These are phyloP conservation scores for Parauchenoglanis punctatus DNA, from an alignment of 2,797 vertebrate species.

Conservation along the genomic window DNA sequence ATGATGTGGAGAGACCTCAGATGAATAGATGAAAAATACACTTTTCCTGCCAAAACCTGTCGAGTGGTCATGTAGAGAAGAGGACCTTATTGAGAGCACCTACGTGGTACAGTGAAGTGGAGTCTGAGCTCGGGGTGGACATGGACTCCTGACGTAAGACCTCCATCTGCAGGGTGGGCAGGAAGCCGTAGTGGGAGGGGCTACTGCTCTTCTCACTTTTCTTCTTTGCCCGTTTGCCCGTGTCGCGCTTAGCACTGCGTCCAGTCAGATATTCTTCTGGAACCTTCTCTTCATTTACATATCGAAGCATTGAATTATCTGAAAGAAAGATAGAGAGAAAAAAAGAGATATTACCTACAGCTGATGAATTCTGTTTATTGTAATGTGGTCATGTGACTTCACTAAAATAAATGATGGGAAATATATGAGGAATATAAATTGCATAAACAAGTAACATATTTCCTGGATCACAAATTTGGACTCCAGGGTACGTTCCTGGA, in stretches of 20 bases:
- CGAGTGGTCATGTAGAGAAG: neutral
- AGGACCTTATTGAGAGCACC: constrained; percentile 36
- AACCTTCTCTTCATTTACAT: constrained; percentile 90
- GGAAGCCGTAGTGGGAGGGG: constrained; percentile 90
- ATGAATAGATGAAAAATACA: neutral
- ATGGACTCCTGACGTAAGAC: constrained; percentile 84
- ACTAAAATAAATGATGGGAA: neutral
- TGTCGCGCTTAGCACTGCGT: constrained; percentile 87
- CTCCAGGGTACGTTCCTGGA: too few species aligned
- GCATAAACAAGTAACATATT: neutral
- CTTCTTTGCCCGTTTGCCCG: constrained; percentile 87
- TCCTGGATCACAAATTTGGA: neutral
- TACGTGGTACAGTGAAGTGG: constrained; percentile 76
- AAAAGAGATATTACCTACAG: neutral
- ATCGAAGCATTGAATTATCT: constrained; percentile 89
- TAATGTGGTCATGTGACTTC: constrained; percentile 1
- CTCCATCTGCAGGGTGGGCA: constrained; percentile 90
- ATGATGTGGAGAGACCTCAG: neutral
- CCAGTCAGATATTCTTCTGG: constrained; percentile 88
- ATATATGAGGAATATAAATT: neutral
- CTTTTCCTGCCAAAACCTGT: neutral
- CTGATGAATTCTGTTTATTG: neutral
- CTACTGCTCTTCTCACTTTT: constrained; percentile 93
- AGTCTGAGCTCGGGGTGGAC: constrained; percentile 71
- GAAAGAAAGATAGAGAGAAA: constrained; percentile 26